These are phyloP conservation scores for Epinephelus awoara DNA, from an alignment of 2,797 vertebrate species.

Conservation along the genomic window DNA sequence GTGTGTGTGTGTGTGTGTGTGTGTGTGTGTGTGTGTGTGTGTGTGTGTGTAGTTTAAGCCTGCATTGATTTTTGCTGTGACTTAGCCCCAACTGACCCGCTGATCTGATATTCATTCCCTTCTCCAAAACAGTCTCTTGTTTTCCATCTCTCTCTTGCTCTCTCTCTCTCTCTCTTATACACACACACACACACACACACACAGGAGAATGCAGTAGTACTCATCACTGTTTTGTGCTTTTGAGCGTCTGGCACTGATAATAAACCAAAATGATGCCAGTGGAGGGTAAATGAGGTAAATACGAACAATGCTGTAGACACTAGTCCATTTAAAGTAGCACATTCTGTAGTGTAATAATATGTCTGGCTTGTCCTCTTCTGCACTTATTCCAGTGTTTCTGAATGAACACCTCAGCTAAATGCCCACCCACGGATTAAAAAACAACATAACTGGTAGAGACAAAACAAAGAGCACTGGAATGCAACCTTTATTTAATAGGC, in stretches of 20 bases:
- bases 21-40: slow-evolving; percentile 26
- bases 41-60: slow-evolving; percentile 20
- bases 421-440: not conserved
- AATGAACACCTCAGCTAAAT: not conserved
- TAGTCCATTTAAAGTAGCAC: not conserved
- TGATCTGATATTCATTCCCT: slow-evolving; percentile 57
- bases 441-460: not conserved
- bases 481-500: not conserved
- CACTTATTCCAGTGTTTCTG: not conserved
- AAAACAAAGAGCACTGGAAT: not conserved
- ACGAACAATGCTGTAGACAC: not conserved
- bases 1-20: slow-evolving; percentile 23
- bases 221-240: slow-evolving; percentile 22
- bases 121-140: slow-evolving; percentile 17
- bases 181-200: slow-evolving; percentile 9
- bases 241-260: slow-evolving; percentile 8
- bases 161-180: slow-evolving; percentile 3
- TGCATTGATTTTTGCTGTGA: slow-evolving; percentile 51
- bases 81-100: slow-evolving; percentile 64
- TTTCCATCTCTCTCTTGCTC: slow-evolving; percentile 23
- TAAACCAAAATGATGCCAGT: slow-evolving; percentile 1
- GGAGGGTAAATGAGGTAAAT: slow-evolving; percentile 28
- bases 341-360: slow-evolving; percentile 3
- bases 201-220: slow-evolving; percentile 8
- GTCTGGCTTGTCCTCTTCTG: not conserved